These are phyloP conservation scores for Chloebia gouldiae DNA, from an alignment of 2,113 vertebrate species.

Conservation along the genomic window DNA sequence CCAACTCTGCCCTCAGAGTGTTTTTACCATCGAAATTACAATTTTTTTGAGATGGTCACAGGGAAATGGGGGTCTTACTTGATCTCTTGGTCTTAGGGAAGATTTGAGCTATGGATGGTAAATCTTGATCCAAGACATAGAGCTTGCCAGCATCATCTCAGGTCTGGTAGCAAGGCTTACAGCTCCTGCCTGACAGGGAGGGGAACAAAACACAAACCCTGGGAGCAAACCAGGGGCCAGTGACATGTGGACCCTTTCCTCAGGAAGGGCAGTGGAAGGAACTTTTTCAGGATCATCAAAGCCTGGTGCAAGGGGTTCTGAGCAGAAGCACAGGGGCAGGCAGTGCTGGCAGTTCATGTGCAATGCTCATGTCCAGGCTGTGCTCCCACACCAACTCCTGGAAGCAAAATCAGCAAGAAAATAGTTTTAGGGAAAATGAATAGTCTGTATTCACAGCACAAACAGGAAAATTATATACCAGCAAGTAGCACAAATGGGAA, in stretches of 20 bases:
- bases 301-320: accelerated
- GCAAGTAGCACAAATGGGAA: neutral
- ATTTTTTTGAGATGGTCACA: neutral
- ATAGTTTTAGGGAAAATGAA: neutral
- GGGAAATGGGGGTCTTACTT: neutral
- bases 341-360: accelerated
- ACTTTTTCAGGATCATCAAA: neutral
- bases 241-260: neutral
- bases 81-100: neutral
- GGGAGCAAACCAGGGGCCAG: neutral
- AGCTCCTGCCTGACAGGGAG: neutral
- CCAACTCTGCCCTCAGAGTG: neutral
- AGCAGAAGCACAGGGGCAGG: neutral
- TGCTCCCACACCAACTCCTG: neutral
- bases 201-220: neutral
- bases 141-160: neutral
- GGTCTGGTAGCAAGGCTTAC: neutral
- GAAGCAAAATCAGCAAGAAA: neutral
- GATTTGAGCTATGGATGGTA: neutral
- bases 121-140: neutral
- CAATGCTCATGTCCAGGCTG: accelerated
- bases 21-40: neutral
- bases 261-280: neutral
- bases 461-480: neutral
- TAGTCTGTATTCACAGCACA: neutral